Evolutionary conservation across 2,888 invertebrate genomes (phyloP), one percentile per base, ranked within the genome.

Genomic region (Strigamia crassipes): DNA sequence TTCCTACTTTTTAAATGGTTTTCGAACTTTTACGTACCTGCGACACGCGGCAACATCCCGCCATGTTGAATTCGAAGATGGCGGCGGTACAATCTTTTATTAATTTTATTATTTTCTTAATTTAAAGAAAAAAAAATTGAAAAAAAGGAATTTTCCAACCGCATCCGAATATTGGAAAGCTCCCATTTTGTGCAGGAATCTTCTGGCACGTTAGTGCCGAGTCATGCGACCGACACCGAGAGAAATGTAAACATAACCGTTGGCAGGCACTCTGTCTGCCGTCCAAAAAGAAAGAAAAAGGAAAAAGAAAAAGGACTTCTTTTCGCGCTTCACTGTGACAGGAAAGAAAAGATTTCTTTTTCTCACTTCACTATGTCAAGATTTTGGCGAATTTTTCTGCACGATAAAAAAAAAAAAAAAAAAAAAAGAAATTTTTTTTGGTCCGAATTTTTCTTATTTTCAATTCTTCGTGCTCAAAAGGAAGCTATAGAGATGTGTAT

Each of bases 251-350:
- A 73, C 73, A 73, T 27, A 73, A 23, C 27, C 73, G 27, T 73
- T 73, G 73, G 73, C 73, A 73, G 73, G 73, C 73, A 73, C 73
- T 73, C 31, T 73, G 73, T 73, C 73, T 73, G 73, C 27, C 73
- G 31, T 31, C 73, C 1, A 31, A 31, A 73, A 73, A 66, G 23
- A 66, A 61, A 15, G 38, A 38, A n/a, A n/a, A n/a, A n/a, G n/a
- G n/a, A n/a, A n/a, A n/a, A 56, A 56, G 56, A 73, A 73, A 31
- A 23, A 27, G 27, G 31, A 73, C 10, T 27, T 73, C 27, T 23
- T 73, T 73, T 73, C 31, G 6, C 31, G n/a, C 73, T 73, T 73
- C 73, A 73, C 31, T 73, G 3, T 56, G 73, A 73, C 73, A 73
- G 27, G 27, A 27, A 27, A 27, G 23, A 27, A 10, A 9, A 8